phyloP scores from a whole-genome alignment of 1,140 invertebrate species.

The Leucophenga varia region DNA sequence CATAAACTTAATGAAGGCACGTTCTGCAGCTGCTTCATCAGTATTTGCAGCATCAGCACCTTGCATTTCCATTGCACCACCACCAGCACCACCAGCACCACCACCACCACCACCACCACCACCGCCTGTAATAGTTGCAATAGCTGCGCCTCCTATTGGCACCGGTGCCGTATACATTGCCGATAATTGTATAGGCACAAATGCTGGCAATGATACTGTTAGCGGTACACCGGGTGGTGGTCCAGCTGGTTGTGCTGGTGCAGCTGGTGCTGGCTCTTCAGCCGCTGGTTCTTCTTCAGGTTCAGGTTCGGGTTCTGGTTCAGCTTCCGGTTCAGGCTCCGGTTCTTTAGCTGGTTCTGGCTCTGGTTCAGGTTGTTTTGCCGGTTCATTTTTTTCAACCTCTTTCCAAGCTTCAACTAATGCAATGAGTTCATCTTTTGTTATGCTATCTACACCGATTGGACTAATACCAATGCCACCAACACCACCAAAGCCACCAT shows the following conservation, averaged over 20 bases:
- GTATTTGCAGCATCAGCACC: slow-evolving; percentile 14
- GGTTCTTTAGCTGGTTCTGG: slow-evolving; percentile 25
- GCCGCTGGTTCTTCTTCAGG: slow-evolving; percentile 19
- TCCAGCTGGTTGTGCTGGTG: slow-evolving; percentile 3
- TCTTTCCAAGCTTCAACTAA: slow-evolving; percentile 42
- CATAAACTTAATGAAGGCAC: no score
- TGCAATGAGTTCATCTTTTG: slow-evolving; percentile 41
- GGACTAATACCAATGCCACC: no score
- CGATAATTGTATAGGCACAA: slow-evolving; percentile 49
- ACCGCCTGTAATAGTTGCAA: slow-evolving; percentile 16
- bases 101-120: not conserved
- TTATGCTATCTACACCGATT: slow-evolving; percentile 28
- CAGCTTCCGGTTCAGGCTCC: slow-evolving; percentile 22
- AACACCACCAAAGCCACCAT: slow-evolving; percentile 18
- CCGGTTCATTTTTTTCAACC: slow-evolving; percentile 26
- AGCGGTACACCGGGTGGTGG: slow-evolving; percentile 42
- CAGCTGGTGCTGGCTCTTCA: slow-evolving; percentile 9
- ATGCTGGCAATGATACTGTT: slow-evolving; percentile 47
- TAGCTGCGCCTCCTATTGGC: slow-evolving; percentile 14
- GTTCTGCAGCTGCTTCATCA: slow-evolving; percentile 8
- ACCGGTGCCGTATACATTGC: slow-evolving; percentile 44
- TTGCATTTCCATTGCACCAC: not conserved
- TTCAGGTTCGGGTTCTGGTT: slow-evolving; percentile 9
- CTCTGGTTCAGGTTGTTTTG: slow-evolving; percentile 26
- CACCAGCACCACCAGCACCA: not conserved